Evolutionary conservation across 2,113 vertebrate species (phyloP).

Genomic region (Poecile atricapillus): DNA sequence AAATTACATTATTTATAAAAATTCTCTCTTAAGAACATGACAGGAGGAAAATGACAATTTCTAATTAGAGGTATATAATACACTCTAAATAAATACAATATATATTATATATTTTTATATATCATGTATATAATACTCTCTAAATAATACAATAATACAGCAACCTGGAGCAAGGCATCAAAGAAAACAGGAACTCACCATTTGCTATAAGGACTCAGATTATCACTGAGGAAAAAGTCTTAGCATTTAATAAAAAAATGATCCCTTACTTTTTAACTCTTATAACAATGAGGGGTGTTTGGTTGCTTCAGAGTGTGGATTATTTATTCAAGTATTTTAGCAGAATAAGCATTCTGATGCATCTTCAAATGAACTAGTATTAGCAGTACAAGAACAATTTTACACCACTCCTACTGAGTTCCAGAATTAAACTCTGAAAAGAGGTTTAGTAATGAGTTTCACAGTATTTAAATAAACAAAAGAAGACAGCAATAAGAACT

Average conservation of each 20-base stretch:
- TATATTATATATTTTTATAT: neutral
- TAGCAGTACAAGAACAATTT: neutral
- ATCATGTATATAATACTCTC: neutral
- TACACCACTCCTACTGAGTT: neutral
- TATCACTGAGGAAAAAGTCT: neutral
- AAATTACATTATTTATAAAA: neutral
- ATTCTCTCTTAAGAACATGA: neutral
- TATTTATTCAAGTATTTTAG: neutral
- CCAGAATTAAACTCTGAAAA: neutral
- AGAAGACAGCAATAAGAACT: neutral
- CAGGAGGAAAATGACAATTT: neutral
- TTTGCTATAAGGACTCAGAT: neutral
- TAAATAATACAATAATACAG: neutral
- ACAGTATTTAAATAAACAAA: neutral
- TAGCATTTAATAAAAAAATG: neutral
- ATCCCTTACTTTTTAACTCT: neutral
- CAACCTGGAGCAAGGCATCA: neutral
- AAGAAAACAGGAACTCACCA: neutral
- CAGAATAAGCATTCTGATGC: neutral
- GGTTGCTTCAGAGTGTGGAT: rapidly evolving
- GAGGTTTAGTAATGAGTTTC: neutral
- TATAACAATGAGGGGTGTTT: neutral
- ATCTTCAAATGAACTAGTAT: neutral
- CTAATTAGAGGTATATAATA: neutral
- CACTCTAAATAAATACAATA: neutral